Base-by-base conservation (phyloP, 2,888 invertebrate species). In the Nomada hirtipes region DNA sequence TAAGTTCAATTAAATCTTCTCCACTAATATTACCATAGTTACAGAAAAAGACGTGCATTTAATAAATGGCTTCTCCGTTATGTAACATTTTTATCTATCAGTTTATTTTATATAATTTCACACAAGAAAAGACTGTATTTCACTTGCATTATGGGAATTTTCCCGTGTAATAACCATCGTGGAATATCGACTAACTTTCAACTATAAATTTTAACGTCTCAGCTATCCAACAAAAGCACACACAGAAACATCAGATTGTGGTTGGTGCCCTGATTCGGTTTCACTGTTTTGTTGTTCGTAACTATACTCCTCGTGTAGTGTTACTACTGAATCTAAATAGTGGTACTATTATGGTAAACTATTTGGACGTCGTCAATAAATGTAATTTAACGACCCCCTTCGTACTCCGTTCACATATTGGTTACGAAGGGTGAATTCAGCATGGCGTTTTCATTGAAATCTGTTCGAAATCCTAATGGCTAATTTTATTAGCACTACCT, bases 131-230 rank as follows among this genome's bases (percentile, higher is more conserved):
- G 63, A 47, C 61, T 55, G 63, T 61, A 23, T 23, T 36, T 47
- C 23, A 23, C 42, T 23, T 36, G 47, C 55, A 73, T 76, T 76
- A 42, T 20, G 36, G 26, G 63, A 57, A 76, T 72, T 76, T 47
- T 60, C 26, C 50, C 42, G 47, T 42, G 72, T 65, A 69, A 75
- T 71, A 78, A 76, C 79, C 83, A 71, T 74, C 74, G 44, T 67
- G 68, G 85, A 87, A 87, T 85, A 81, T 85, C 80, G 83, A 74
- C 86, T 76, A 86, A 86, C 83, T 81, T 74, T 67, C 74, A 69
- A 72, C 83, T 78, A 81, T 83, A 72, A 84, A 85, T 80, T 84
- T 85, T 76, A 75, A 80, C 79, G 70, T 73, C 70, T 59, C 63
- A 67, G 70, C 67, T 73, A 61, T 55, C 55, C 47, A 20, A 42